These are phyloP conservation scores for Coluber constrictor DNA, from an alignment of 2,797 vertebrate species.

Conservation along the genomic window DNA sequence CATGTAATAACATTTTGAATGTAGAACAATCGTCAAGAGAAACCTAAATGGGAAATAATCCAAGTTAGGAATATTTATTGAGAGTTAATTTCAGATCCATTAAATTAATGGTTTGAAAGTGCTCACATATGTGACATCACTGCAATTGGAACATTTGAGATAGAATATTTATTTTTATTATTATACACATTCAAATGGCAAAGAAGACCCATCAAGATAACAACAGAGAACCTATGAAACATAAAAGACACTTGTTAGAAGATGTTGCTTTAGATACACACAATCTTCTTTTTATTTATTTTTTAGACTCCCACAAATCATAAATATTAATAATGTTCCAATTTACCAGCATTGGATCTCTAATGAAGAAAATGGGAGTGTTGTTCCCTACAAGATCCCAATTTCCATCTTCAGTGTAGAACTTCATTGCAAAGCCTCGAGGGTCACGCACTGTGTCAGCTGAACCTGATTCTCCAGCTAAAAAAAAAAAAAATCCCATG, in stretches of 20 bases:
- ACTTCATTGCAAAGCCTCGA: constrained; percentile 93
- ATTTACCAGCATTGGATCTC: constrained; percentile 88
- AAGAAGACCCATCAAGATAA: background rate
- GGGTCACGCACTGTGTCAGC: constrained; percentile 93
- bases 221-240: no score
- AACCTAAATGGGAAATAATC: background rate
- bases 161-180: background rate
- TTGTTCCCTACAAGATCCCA: constrained; percentile 98
- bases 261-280: background rate
- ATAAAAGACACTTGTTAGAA: background rate
- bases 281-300: background rate
- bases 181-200: background rate
- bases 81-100: background rate
- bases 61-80: background rate
- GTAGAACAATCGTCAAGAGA: background rate
- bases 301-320: background rate
- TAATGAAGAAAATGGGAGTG: constrained; percentile 95
- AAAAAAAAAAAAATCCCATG: constrained; percentile 6
- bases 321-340: background rate
- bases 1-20: background rate
- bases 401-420: constrained; percentile 95
- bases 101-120: background rate
- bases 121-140: background rate
- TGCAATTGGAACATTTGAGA: background rate
- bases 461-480: constrained; percentile 92